phyloP scores from a whole-genome alignment of 2,888 invertebrate species.

The Nowickia ferox region DNA sequence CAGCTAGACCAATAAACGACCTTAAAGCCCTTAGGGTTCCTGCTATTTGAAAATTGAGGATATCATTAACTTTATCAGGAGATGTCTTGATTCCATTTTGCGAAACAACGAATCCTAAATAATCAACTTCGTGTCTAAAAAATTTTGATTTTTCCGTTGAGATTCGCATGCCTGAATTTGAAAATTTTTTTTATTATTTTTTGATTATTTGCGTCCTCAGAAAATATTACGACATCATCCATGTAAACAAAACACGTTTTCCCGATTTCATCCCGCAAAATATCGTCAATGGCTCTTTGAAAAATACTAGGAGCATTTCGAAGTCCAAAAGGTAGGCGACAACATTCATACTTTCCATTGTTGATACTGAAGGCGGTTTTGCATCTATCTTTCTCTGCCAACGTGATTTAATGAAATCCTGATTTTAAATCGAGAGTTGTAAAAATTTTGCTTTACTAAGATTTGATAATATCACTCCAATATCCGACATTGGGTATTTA shows the following conservation, averaged over 20 bases:
- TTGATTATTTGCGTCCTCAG: slow-evolving; percentile 16
- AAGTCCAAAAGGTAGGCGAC: too few species aligned
- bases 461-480: too few species aligned
- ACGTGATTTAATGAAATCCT: slow-evolving; percentile 57
- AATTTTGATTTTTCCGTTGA: slow-evolving; percentile 40
- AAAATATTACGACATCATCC: slow-evolving; percentile 40
- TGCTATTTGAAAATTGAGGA: slow-evolving; percentile 29
- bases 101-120: slow-evolving; percentile 48
- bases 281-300: slow-evolving; percentile 38
- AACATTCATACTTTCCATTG: slow-evolving; percentile 1
- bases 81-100: slow-evolving; percentile 16
- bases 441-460: slow-evolving; percentile 25
- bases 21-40: slow-evolving; percentile 22
- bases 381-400: slow-evolving; percentile 27
- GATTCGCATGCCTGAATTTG: background rate
- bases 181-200: background rate
- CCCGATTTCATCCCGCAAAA: slow-evolving; percentile 43
- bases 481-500: too few species aligned
- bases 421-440: slow-evolving; percentile 18
- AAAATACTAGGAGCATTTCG: slow-evolving; percentile 6
- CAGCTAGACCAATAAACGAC: slow-evolving; percentile 15
- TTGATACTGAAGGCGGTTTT: slow-evolving; percentile 50
- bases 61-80: slow-evolving; percentile 24
- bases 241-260: slow-evolving; percentile 34
- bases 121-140: slow-evolving; percentile 39